These are phyloP conservation scores for Globodera rostochiensis DNA, from an alignment of 1,140 invertebrate genomes.

Conservation along the genomic window DNA sequence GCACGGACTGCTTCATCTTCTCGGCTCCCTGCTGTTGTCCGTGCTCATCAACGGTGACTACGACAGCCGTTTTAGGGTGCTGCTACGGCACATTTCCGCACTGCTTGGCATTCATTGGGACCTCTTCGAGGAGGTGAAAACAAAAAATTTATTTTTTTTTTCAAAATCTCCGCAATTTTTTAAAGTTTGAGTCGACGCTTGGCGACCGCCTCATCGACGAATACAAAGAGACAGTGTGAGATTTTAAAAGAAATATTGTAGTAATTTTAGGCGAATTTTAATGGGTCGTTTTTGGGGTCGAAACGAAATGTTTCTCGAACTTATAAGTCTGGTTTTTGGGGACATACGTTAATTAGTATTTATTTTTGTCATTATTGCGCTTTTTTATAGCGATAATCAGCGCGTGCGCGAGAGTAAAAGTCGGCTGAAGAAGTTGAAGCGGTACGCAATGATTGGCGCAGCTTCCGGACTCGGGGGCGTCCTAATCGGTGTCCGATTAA, in stretches of 20 bases:
- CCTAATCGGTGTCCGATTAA: conserved; percentile 64
- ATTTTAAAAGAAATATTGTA: conserved; percentile 23
- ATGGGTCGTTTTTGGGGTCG: too few relatives aligned
- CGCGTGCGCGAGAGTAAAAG: conserved; percentile 63
- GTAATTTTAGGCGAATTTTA: background rate
- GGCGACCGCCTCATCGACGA: conserved; percentile 49
- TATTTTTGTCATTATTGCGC: conserved; percentile 30
- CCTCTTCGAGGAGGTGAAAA: conserved; percentile 64
- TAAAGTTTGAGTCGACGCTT: conserved; percentile 60
- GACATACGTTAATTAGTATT: conserved; percentile 25
- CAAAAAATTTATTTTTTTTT: too few relatives aligned
- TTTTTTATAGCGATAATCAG: conserved; percentile 32
- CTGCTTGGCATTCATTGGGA: conserved; percentile 66
- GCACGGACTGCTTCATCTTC: conserved; percentile 39
- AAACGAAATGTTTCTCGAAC: conserved; percentile 25
- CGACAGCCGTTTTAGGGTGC: conserved; percentile 67
- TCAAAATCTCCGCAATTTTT: background rate
- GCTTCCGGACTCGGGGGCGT: conserved; percentile 68
- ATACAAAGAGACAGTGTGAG: conserved; percentile 63
- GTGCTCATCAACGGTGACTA: conserved; percentile 64
- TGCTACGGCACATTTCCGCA: conserved; percentile 67
- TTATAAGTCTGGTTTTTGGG: background rate
- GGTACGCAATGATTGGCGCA: conserved; percentile 68
- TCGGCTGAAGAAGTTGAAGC: conserved; percentile 67
- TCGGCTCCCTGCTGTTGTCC: conserved; percentile 45